Evolutionary conservation across 2,888 invertebrate species (phyloP), one percentile per base, ranked within the genome.

Genomic region (Carterocephalus palaemon): DNA sequence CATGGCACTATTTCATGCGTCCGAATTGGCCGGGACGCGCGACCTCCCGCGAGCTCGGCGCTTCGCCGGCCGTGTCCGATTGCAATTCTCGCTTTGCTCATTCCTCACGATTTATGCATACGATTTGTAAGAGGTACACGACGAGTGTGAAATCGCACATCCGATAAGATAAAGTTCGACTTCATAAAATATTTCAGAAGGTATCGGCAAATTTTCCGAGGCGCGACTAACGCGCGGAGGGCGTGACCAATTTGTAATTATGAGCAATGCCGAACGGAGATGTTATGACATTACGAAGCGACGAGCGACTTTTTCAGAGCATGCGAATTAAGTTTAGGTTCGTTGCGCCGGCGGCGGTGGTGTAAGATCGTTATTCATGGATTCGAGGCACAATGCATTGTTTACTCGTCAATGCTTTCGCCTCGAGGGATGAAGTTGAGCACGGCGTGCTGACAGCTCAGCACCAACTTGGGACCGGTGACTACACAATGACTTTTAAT

Each of bases 1-100:
- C 72, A 69, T 72, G 75, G 78, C 74, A 82, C 81, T 85, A 83
- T 85, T 84, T 86, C 80, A 85, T 80, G 68, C 71, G 77, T 73
- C 78, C 73, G 79, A 84, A 80, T 79, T 75, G 78, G 72, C 64
- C 67, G 67, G 70, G 73, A 75, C 64, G 67, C 59, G 71, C 80
- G 83, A 84, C 85, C 84, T 76, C 82, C 83, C 76, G 79, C 71
- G 63, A 67, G 70, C 70, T 57, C 56, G 54, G 57, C 57, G 55
- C 62, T 50, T 54, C 60, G 61, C 56, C 62, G 51, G 42, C 69
- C 71, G 72, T 72, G 72, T 71, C 75, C 64, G 74, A 78, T 76
- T 72, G 75, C 72, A 70, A 70, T 69, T 70, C 72, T 66, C 67
- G 67, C 72, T 68, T 65, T 67, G 70, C 67, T 72, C 73, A 68